Evolutionary conservation across 2,888 invertebrate species (phyloP).

Genomic region (Athalia cordata): DNA sequence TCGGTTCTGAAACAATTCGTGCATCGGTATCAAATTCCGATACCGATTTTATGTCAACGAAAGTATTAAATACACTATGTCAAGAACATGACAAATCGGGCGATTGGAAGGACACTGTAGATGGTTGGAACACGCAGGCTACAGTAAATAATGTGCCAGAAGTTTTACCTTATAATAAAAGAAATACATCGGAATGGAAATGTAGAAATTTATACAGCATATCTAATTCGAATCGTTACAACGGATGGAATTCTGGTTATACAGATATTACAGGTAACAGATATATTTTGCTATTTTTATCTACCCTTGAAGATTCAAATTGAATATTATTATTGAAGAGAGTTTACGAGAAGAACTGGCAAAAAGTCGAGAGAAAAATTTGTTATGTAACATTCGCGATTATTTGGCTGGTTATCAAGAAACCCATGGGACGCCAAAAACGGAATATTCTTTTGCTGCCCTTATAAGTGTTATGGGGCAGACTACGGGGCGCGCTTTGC

Average conservation of each 20-base stretch:
- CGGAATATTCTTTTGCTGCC: slow-evolving; percentile 64
- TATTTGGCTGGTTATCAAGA: slow-evolving; percentile 66
- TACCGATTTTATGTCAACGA: slow-evolving; percentile 28
- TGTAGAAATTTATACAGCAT: slow-evolving; percentile 60
- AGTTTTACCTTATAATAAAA: slow-evolving; percentile 40
- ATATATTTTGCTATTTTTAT: slow-evolving; percentile 32
- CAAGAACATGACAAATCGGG: slow-evolving; percentile 51
- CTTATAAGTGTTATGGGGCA: slow-evolving; percentile 65
- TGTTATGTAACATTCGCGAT: slow-evolving; percentile 57
- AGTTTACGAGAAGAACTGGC: slow-evolving; percentile 40
- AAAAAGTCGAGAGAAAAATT: slow-evolving; percentile 43
- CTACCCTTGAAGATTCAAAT: slow-evolving; percentile 2
- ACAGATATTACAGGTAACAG: slow-evolving; percentile 32
- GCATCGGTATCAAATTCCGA: slow-evolving; percentile 23
- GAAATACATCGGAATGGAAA: slow-evolving; percentile 54
- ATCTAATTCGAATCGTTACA: slow-evolving; percentile 51
- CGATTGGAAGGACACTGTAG: slow-evolving; percentile 56
- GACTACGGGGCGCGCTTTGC: slow-evolving; percentile 62
- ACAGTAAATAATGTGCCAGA: background rate
- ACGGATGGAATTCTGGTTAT: slow-evolving; percentile 22
- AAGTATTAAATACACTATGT: slow-evolving; percentile 35
- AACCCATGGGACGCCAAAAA: slow-evolving; percentile 59
- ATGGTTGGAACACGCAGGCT: background rate
- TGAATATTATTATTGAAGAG: slow-evolving; percentile 29
- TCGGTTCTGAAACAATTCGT: background rate